phyloP scores from a whole-genome alignment of 2,888 invertebrate species.

The Ceriagrion tenellum region DNA sequence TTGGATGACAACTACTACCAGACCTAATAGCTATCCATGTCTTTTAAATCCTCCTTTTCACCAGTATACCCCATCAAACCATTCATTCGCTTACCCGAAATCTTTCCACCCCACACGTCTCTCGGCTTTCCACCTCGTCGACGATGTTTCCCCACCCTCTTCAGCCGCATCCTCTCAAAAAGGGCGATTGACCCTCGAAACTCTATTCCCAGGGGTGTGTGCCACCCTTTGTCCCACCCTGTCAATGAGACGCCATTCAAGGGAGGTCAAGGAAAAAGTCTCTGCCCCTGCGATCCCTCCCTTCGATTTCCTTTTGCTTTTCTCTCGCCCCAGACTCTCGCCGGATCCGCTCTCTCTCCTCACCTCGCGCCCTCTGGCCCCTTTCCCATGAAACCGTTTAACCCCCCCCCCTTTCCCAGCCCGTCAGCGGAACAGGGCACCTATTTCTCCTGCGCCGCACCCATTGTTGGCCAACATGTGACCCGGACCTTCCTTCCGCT shows the following conservation, averaged over 20 bases:
- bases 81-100: background rate
- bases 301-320: background rate
- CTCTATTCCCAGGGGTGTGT: background rate
- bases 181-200: conserved; percentile 27
- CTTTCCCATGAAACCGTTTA: conserved; percentile 40
- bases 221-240: conserved; percentile 10
- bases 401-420: background rate
- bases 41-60: background rate
- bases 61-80: background rate
- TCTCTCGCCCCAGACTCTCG: background rate
- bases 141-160: background rate
- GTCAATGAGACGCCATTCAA: background rate
- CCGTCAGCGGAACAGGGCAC: background rate
- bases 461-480: conserved; percentile 11
- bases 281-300: background rate
- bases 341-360: background rate
- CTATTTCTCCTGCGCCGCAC: background rate
- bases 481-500: background rate
- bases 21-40: background rate
- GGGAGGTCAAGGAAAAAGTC: background rate
- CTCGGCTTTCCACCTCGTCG: background rate
- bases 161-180: background rate
- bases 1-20: background rate
- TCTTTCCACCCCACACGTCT: background rate
- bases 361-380: background rate